Percentiles rank a stretch among this genome's conserved stretches.
Conservation (phyloP, 2,113 vertebrate genomes). For the Pseudorasbora parva region DNA sequence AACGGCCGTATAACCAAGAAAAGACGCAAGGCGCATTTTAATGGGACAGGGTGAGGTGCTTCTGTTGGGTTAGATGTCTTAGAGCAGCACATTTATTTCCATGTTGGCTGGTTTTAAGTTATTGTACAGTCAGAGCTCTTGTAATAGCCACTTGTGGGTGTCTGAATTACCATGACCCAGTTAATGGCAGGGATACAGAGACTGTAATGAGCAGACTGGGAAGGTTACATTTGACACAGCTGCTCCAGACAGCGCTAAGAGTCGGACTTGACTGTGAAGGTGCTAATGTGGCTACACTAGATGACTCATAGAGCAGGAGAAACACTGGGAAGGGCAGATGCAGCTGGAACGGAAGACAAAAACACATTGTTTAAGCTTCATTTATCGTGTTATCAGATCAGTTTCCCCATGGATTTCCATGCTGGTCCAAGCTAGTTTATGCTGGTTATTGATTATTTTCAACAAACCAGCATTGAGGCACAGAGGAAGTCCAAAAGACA, state of each 20-base stretch:
- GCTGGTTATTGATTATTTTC: not conserved
- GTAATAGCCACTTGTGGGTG: slow-evolving; percentile 32
- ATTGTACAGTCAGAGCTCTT: not conserved
- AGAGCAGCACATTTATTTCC: not conserved
- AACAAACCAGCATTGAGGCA: not conserved
- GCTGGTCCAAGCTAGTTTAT: slow-evolving; percentile 1
- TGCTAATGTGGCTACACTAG: slow-evolving; percentile 15
- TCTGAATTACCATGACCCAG: slow-evolving; percentile 23
- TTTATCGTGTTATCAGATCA: not conserved
- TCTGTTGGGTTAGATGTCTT: not conserved
- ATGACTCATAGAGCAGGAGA: slow-evolving; percentile 1
- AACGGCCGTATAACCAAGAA: not conserved
- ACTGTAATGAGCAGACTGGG: slow-evolving; percentile 31
- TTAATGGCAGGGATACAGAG: slow-evolving; percentile 21
- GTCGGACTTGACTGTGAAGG: slow-evolving; percentile 23
- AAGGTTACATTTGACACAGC: slow-evolving; percentile 33
- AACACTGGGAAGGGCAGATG: not conserved
- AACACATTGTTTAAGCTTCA: slow-evolving; percentile 13
- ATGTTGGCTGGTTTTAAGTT: not conserved
- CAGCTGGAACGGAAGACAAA: not conserved
- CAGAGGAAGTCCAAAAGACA: not conserved
- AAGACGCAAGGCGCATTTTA: not conserved
- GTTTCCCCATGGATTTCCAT: not conserved
- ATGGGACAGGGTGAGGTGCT: slow-evolving; percentile 9
- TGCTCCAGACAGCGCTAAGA: slow-evolving; percentile 41